These are phyloP conservation scores for Platygyra sinensis DNA, from an alignment of 64 coral and sea anemone genomes.

Conservation along the genomic window DNA sequence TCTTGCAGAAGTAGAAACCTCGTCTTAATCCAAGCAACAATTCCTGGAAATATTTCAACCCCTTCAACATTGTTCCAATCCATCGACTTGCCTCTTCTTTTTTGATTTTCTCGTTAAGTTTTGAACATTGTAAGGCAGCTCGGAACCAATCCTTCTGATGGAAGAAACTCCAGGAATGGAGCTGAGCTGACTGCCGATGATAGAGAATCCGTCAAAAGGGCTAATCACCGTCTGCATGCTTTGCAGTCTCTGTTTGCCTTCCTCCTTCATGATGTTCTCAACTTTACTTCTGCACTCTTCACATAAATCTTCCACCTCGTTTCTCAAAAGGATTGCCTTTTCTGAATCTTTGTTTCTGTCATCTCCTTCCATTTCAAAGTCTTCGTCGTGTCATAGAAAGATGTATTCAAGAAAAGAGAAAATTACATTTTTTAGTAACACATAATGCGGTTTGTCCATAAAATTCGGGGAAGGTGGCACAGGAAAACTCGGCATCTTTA, in stretches of 20 bases:
- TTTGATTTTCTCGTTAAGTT: conserved; percentile 8
- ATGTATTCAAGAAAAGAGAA: background rate
- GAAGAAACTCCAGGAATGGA: conserved; percentile 43
- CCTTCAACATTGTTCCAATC: background rate
- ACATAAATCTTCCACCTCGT: conserved; percentile 61
- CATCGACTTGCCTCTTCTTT: background rate
- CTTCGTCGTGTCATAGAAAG: background rate
- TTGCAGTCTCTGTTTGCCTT: conserved; percentile 43
- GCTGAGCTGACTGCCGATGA: conserved; percentile 22
- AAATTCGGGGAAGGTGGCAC: too few species aligned
- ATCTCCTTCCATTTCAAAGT: conserved; percentile 10
- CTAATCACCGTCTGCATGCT: conserved; percentile 14
- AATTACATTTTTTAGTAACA: background rate
- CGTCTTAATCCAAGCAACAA: too few species aligned
- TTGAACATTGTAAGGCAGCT: conserved; percentile 27
- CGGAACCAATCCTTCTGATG: conserved; percentile 19
- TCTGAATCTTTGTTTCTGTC: conserved; percentile 1
- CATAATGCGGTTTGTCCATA: too few species aligned
- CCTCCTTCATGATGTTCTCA: conserved; percentile 40
- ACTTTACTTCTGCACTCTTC: conserved; percentile 51
- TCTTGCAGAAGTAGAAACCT: too few species aligned
- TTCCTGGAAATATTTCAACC: too few species aligned
- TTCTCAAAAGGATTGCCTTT: conserved; percentile 46
- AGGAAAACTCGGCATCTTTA: too few species aligned
- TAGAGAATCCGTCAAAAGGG: conserved; percentile 30